Base-by-base conservation (phyloP, 1,140 invertebrate species). In the Bombus soroeensis region DNA sequence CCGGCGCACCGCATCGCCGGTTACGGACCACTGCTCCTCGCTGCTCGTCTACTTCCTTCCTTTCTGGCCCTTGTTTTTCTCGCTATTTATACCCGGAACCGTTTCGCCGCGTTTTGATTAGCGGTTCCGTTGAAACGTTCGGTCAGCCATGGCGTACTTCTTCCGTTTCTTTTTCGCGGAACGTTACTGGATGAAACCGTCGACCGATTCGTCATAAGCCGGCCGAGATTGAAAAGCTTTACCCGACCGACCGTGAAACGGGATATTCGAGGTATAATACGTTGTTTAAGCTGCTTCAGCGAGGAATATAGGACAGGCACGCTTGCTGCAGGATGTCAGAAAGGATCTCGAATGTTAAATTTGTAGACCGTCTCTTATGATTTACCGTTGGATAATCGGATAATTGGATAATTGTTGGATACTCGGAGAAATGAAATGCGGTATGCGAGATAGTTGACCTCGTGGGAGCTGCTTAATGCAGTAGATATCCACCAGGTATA, bases 61-160 rank as follows among this genome's bases (percentile, higher is more conserved):
- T 81, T 71, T 59, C 34, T 43, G 32, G 6, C 8, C 62, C 53
- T 13, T 62, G n/a, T 43, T 85, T 85, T 85, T 85, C 74, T 9
- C 22, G 22, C 76, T 87, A 84, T 82, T 82, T 85, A 85, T 89
- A 80, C 72, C 72, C 66, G 77, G 64, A 41, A 83, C 77, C 59
- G 89, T 90, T 88, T 70, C 81, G 66, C 79, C 47, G 64, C 74
- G 43, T 77, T 83, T 80, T 87, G 88, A 89, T 89, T 85, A 82
- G 86, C 78, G 64, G 72, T 68, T 74, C 78, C 64, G 81, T 28
- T 74, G 73, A 71, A 83, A 89, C 32, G 78, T 68, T 89, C 78
- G 64, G 62, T 34, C 76, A 70, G 34, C 41, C 70, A 25, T 74
- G 3, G 2, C 25, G 41, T 22, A 3, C 3, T 59, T 62, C 39